Evolutionary conservation across 1,140 invertebrate genomes (phyloP).

Genomic region (Drosophila oshimai): DNA sequence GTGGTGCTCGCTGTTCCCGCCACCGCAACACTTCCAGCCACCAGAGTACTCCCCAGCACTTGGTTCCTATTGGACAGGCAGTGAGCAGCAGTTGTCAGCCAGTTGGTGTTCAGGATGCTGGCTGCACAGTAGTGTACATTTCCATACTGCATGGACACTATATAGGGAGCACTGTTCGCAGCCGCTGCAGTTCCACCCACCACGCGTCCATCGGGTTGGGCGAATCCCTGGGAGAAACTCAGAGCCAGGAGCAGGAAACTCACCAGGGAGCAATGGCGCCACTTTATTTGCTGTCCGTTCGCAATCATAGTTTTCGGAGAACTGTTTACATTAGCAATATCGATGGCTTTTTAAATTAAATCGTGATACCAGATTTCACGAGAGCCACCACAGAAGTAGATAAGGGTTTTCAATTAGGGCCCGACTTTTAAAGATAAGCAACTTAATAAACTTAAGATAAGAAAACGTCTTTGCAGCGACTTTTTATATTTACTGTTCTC

Average conservation of each 20-base stretch:
- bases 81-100: conserved; percentile 83
- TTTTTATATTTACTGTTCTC: neutral
- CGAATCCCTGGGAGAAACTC: conserved; percentile 12
- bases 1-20: conserved; percentile 59
- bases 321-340: conserved; percentile 60
- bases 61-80: conserved; percentile 63
- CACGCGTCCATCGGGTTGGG: conserved; percentile 59
- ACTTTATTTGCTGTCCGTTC: conserved; percentile 25
- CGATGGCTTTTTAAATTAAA: conserved; percentile 62
- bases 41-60: conserved; percentile 56
- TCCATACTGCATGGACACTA: conserved; percentile 75
- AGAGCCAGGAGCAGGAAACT: conserved; percentile 1
- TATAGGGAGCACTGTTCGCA: conserved; percentile 71
- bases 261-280: neutral
- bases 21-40: conserved; percentile 68
- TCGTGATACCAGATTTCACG: conserved; percentile 23
- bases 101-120: conserved; percentile 83
- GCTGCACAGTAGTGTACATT: conserved; percentile 84
- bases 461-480: neutral
- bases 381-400: neutral
- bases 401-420: conserved; percentile 53
- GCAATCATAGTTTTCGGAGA: conserved; percentile 37
- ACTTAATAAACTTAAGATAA: conserved; percentile 47
- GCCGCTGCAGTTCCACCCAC: conserved; percentile 69
- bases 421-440: conserved; percentile 46